These are phyloP conservation scores for Oscheius sp. DNA, from an alignment of 2,888 invertebrate species.

Conservation along the genomic window DNA sequence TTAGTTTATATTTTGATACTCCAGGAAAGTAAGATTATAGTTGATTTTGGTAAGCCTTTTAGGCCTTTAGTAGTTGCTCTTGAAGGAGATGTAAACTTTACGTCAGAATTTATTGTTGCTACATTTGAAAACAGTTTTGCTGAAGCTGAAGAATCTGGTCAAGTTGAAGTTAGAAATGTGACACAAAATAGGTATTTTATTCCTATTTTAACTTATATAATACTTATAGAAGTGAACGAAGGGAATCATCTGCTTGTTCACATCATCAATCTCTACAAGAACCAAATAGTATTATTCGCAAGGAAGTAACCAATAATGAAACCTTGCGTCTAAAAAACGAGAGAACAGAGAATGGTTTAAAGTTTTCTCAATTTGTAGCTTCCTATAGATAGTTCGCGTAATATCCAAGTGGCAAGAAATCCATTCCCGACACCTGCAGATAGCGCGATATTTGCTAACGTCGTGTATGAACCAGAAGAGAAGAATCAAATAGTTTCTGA, in stretches of 20 bases:
- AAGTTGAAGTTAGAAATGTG: constrained; percentile 4
- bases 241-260: no score
- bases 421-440: background rate
- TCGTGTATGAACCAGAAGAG: no score
- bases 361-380: no score
- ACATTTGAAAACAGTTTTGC: constrained; percentile 13
- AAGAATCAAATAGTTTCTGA: no score
- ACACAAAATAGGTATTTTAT: background rate
- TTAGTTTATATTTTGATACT: constrained; percentile 26
- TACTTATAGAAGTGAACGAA: background rate
- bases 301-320: no score
- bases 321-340: background rate
- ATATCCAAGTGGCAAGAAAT: no score
- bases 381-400: no score
- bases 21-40: constrained; percentile 27
- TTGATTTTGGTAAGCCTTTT: background rate
- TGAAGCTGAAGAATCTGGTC: constrained; percentile 12
- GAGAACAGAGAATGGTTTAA: background rate
- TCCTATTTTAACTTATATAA: constrained; percentile 3
- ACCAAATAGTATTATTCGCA: no score
- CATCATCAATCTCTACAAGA: no score
- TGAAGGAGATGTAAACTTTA: constrained; percentile 22
- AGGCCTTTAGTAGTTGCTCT: constrained; percentile 31
- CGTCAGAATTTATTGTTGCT: constrained; percentile 27
- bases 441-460: no score